Evolutionary conservation across 1,140 invertebrate genomes (phyloP).

Genomic region (Trichonephila clavata): DNA sequence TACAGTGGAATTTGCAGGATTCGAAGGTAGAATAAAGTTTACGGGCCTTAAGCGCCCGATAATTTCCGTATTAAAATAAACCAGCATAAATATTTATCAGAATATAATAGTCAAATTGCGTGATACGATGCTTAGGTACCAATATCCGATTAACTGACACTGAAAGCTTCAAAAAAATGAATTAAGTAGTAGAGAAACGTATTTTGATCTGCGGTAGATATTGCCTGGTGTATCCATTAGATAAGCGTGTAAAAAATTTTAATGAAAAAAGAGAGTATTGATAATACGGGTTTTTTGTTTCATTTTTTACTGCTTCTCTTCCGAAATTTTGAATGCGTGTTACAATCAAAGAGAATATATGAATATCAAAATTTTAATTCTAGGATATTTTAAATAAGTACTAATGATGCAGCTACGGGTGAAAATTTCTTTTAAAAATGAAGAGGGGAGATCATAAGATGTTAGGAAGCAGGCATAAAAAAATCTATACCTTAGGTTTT

Average conservation of each 20-base stretch:
- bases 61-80: conserved; percentile 58
- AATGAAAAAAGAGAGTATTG: conserved; percentile 42
- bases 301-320: conserved; percentile 38
- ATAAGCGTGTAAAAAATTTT: conserved; percentile 55
- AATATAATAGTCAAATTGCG: conserved; percentile 68
- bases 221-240: conserved; percentile 54
- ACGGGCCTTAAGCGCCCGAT: conserved; percentile 27
- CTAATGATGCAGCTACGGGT: conserved; percentile 58
- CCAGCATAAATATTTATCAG: conserved; percentile 72
- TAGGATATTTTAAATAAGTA: conserved; percentile 70
- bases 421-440: conserved; percentile 18
- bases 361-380: conserved; percentile 75
- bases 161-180: conserved; percentile 49
- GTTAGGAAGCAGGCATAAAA: not conserved
- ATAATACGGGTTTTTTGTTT: conserved; percentile 21
- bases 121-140: conserved; percentile 44
- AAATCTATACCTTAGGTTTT: not conserved
- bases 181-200: conserved; percentile 48
- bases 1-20: not conserved
- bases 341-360: conserved; percentile 71
- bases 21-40: not conserved
- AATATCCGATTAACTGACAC: conserved; percentile 69
- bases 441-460: not conserved
- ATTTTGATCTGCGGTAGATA: conserved; percentile 57
- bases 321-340: conserved; percentile 65